Base-by-base conservation (phyloP, 2,888 invertebrate species). In the Drosophila aldrichi region DNA sequence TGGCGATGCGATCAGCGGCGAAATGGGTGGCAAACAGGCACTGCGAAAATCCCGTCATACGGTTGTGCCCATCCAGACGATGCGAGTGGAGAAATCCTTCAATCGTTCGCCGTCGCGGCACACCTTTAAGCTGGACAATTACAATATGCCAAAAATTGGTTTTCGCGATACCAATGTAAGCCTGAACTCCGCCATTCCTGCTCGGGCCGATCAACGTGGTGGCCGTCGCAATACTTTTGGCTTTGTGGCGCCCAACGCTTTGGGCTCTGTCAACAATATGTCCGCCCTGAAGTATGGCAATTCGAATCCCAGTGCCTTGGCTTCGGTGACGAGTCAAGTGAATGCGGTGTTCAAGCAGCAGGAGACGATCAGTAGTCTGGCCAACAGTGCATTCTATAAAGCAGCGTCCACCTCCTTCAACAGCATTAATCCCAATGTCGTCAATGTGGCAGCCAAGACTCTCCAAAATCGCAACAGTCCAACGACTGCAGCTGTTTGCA, bases 1-100 rank as follows among this genome's bases (percentile, higher is more conserved):
- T n/a, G 82, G 77, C 0, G 67, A 74, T 1, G 22, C 78, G 7
- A 9, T 32, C 7, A 71, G 52, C 1, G 74, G 49, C 1, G 67
- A 72, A 2, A 0, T 55, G 10, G 7, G 20, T 2, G 57, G 16
- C 8, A 43, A 16, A 6, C 14, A 18, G 8, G 22, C 22, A 0
- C 0, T 41, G 0, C 18, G 20, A 0, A 36, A 43, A 2, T 2
- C 56, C 0, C 82, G 75, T 14, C 72, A 72, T 2, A 65, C 87
- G 0, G 29, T 82, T 10, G 91, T 91, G 6, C 91, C 91, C 1
- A 62, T 74, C 12, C 91, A 91, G 52, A 38, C 60, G 8, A 22
- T 90, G 67, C 90, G 91, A 0, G 72, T 91, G 22, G 91, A 91
- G 56, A 91, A 88, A 57, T 56, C 62, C 0, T 52, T 54, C 0